Evolutionary conservation across 2,797 vertebrate genomes (phyloP), one percentile per base, ranked within the genome.

Genomic region (Graptemys geographica): DNA sequence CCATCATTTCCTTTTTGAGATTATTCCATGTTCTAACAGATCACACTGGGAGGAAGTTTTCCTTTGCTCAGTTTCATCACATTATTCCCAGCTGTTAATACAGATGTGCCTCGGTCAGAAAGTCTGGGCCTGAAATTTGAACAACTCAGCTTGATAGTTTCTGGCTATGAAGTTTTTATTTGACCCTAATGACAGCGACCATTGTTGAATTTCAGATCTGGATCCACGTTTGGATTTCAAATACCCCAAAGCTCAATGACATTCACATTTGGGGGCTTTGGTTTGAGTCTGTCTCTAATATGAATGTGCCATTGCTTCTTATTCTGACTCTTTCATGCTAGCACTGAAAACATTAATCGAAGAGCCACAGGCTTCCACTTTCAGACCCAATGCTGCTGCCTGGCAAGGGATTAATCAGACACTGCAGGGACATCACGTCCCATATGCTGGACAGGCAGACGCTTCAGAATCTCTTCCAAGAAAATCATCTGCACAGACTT

Each of bases 401-500:
- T 90, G 90, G 96, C 78, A 52, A 90, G 80, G 52, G n/a, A 94
- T 96, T 87, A 79, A 56, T 96, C 86, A 95, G 80, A 37, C 76
- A 93, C 65, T 69, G 69, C 69, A 23, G 78, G 83, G 94, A 96
- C 92, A 95, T 93, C 84, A 81, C 82, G 83, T 87, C 82, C 87
- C 65, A n/a, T 93, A 87, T 81, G 88, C 93, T 91, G 88, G 80
- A 93, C 62, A 93, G 65, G 82, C 89, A 97, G 90, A 69, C 84
- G 94, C 55, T 95, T 91, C 65, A 86, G 92, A 94, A 91, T 91
- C 86, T 91, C 96, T 96, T 96, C 96, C 85, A 96, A 96, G 96
- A 96, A 96, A 96, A 96, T 95, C 41, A 95, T 95, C 96, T 76
- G 65, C 86, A 90, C 51, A 79, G 81, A 96, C 59, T 96, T 96